Conservation (phyloP, 2,888 invertebrate genomes). For the Napeogenes sylphis region DNA sequence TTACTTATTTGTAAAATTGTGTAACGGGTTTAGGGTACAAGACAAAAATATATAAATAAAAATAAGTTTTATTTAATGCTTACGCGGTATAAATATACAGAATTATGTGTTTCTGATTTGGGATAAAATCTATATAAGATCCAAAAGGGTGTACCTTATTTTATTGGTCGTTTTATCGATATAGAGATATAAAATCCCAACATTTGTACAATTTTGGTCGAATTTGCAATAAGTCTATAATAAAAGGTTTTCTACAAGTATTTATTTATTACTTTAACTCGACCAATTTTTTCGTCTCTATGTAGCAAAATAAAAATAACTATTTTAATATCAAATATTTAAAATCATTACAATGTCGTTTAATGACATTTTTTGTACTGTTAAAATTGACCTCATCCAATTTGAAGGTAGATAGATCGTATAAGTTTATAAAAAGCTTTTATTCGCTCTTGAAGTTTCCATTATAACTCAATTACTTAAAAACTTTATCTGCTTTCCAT, state of each 20-base stretch:
- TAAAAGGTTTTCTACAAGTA: constrained; percentile 26
- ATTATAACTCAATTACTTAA: neutral
- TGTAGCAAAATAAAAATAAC: neutral
- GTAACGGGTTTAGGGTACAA: too few species aligned
- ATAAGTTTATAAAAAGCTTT: neutral
- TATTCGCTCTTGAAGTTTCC: neutral
- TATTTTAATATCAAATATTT: too few species aligned
- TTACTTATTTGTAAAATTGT: too few species aligned
- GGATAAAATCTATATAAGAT: constrained; percentile 14
- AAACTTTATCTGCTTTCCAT: too few species aligned
- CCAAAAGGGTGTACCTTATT: constrained; percentile 12
- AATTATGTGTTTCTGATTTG: constrained; percentile 5
- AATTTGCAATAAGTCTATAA: constrained; percentile 25
- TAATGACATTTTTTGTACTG: too few species aligned
- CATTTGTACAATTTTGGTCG: constrained; percentile 22
- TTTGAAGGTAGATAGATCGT: neutral
- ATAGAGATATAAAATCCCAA: constrained; percentile 31
- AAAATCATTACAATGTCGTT: too few species aligned
- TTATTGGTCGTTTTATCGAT: constrained; percentile 12
- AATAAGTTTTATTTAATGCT: too few species aligned
- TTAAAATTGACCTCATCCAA: too few species aligned
- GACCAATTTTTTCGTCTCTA: neutral
- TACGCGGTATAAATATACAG: neutral
- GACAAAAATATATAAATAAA: too few species aligned
- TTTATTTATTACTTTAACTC: neutral